These are phyloP conservation scores for Brassicogethes aeneus DNA, from an alignment of 2,888 invertebrate species.

Conservation along the genomic window DNA sequence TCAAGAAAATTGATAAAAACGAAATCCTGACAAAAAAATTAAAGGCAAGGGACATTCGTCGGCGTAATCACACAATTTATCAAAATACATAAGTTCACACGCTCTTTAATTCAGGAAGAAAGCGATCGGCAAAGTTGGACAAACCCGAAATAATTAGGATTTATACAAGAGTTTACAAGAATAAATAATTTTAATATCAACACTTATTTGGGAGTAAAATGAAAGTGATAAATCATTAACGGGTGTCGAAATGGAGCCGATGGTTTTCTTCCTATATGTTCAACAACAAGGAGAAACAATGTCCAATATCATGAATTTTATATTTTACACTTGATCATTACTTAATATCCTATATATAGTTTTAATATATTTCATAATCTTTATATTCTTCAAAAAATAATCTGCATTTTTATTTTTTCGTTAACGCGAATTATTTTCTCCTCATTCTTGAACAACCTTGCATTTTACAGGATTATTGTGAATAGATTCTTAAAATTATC, in stretches of 20 bases:
- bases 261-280: too few species aligned
- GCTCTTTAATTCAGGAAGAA: slow-evolving; percentile 14
- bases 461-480: slow-evolving; percentile 42
- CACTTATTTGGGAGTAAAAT: slow-evolving; percentile 22
- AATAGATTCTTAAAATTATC: slow-evolving; percentile 39
- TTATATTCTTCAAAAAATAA: slow-evolving; percentile 43
- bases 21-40: slow-evolving; percentile 16
- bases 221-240: too few species aligned
- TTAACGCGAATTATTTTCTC: slow-evolving; percentile 29
- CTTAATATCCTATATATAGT: slow-evolving; percentile 35
- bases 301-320: slow-evolving; percentile 33
- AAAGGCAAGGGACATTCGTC: slow-evolving; percentile 34
- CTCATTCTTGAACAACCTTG: slow-evolving; percentile 40
- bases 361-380: slow-evolving; percentile 28
- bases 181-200: slow-evolving; percentile 34
- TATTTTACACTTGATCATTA: slow-evolving; percentile 36
- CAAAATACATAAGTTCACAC: slow-evolving; percentile 35
- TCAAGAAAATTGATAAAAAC: background rate
- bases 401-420: slow-evolving; percentile 35
- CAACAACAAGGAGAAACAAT: slow-evolving; percentile 40
- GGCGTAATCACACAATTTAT: slow-evolving; percentile 41
- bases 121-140: background rate
- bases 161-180: slow-evolving; percentile 32
- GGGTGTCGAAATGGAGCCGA: too few species aligned
- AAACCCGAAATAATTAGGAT: slow-evolving; percentile 31